Percentiles rank a stretch among this genome's conserved stretches.
Evolutionary conservation across 2,113 vertebrate species (phyloP).

Genomic region (Condylura cristata): DNA sequence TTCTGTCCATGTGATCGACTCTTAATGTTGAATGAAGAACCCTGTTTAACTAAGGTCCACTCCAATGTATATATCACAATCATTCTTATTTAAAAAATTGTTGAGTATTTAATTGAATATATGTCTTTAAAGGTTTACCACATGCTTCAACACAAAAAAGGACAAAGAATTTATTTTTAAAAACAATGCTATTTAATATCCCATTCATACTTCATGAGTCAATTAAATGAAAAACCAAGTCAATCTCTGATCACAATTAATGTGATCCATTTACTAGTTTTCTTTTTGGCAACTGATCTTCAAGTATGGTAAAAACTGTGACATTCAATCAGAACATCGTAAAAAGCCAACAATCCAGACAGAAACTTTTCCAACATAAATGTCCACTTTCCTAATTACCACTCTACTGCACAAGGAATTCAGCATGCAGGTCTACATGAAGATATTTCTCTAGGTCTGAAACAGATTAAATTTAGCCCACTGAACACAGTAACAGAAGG

Average conservation of each 20-base stretch:
- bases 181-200: background rate
- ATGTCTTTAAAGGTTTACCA: background rate
- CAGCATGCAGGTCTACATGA: background rate
- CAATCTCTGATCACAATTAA: background rate
- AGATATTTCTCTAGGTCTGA: background rate
- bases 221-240: constrained; percentile 19
- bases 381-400: background rate
- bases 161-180: background rate
- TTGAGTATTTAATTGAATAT: constrained; percentile 26
- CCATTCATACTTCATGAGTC: background rate
- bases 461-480: constrained; percentile 5
- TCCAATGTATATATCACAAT: background rate
- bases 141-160: constrained; percentile 27
- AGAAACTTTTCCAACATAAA: constrained; percentile 1
- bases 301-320: constrained; percentile 8
- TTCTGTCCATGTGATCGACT: background rate
- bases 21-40: background rate
- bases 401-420: background rate
- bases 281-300: constrained; percentile 29
- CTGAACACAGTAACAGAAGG: constrained; percentile 25
- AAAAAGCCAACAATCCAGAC: constrained; percentile 28
- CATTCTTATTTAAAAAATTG: background rate
- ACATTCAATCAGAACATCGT: background rate
- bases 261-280: background rate
- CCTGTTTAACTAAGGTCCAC: background rate